Evolutionary conservation across 2,888 invertebrate species (phyloP).

Genomic region (Erebia aethiops): DNA sequence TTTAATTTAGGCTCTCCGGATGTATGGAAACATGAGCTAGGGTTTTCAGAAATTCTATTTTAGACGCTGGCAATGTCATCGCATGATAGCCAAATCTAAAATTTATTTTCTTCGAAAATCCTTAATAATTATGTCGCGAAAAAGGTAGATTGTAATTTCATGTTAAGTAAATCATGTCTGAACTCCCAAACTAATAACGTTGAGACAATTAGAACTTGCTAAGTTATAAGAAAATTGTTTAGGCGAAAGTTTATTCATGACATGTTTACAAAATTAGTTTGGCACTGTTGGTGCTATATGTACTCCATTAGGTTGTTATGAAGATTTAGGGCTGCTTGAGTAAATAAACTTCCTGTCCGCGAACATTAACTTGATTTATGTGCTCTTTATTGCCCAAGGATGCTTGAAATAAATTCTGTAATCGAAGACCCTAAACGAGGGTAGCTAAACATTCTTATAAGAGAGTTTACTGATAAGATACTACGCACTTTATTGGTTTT

Average conservation of each 20-base stretch:
- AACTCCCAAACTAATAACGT: constrained; percentile 3
- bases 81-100: too few relatives aligned
- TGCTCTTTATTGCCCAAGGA: constrained; percentile 19
- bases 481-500: neutral
- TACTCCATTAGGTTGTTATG: constrained; percentile 52
- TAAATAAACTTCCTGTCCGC: constrained; percentile 41
- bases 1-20: too few relatives aligned
- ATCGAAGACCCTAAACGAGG: constrained; percentile 4
- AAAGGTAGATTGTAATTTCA: neutral
- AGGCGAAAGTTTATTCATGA: constrained; percentile 42
- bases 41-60: too few relatives aligned
- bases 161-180: constrained; percentile 24
- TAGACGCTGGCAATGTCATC: too few relatives aligned
- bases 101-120: too few relatives aligned
- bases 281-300: constrained; percentile 43
- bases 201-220: constrained; percentile 22
- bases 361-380: constrained; percentile 39
- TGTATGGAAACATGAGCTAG: too few relatives aligned
- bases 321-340: constrained; percentile 47
- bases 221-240: constrained; percentile 33
- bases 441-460: neutral
- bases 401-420: constrained; percentile 9
- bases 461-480: neutral
- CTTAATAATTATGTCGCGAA: too few relatives aligned
- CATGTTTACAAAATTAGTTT: constrained; percentile 52